Evolutionary conservation across 2,797 vertebrate species (phyloP), one percentile per base, ranked within the genome.

Genomic region (Arvicola amphibius): DNA sequence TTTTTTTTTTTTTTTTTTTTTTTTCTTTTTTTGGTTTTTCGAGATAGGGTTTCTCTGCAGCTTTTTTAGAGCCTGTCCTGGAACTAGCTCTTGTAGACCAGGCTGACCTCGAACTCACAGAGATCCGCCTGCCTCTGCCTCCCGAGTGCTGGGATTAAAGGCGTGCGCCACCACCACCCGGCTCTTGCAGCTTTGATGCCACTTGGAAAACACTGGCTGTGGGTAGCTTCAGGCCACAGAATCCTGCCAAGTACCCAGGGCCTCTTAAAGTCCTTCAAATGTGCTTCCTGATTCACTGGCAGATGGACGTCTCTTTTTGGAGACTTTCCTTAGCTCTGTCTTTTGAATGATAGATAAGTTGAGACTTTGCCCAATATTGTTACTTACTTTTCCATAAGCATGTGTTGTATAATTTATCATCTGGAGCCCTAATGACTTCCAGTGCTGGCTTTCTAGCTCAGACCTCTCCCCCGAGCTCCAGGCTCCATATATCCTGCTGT

Each of bases 351-450:
- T 27, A 77, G 87, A 67, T 88, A 78, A 53, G n/a, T 67, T 27
- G 19, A 89, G 34, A 37, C n/a, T 95, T 65, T 6, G 65, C 61
- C 61, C 16, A 14, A 29, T 34, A 78, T 63, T 63, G 53, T 91
- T 90, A 81, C 43, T 91, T 94, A 73, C 53, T 91, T 95, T 91
- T 56, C 76, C 37, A 53, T 63, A 90, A 21, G 56, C 34, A 6
- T n/a, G 23, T 32, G 16, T 80, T 95, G 32, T 95, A 69, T 56
- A 80, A 90, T 88, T 91, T 90, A 84, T 93, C 85, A 94, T 71
- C 61, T 27, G 59, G 71, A 92, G 59, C 46, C 86, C 78, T 94
- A 53, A 80, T 27, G n/a, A 90, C 67, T 80, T 78, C 65, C 25
- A 46, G 65, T 40, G 90, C 87, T 91, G 0, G 77, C 53, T 71